phyloP scores from a whole-genome alignment of 2,797 vertebrate species.

The Kryptopterus vitreolus region DNA sequence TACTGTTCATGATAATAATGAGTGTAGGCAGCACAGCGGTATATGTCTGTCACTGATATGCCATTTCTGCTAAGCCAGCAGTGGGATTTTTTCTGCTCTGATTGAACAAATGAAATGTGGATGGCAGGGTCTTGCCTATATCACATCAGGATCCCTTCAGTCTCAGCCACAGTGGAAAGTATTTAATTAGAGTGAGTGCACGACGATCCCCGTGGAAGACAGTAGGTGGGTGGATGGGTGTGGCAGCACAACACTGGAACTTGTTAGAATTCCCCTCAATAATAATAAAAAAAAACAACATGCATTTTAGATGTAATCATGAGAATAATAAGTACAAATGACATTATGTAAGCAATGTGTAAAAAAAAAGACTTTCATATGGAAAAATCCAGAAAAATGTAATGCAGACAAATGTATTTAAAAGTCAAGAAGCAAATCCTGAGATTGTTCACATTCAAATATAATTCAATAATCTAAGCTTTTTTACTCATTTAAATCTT shows the following conservation, averaged over 20 bases:
- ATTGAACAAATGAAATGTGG: constrained; percentile 31
- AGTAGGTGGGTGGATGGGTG: not conserved
- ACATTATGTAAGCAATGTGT: not conserved
- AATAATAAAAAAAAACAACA: not conserved
- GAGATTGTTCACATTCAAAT: too few relatives aligned
- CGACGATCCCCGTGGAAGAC: not conserved
- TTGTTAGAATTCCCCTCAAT: not conserved
- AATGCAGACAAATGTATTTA: not conserved
- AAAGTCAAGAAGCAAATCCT: too few relatives aligned
- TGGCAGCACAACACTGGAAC: not conserved
- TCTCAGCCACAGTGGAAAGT: constrained; percentile 73
- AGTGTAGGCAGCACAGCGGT: constrained; percentile 19
- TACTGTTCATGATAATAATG: constrained; percentile 21
- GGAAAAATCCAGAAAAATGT: not conserved
- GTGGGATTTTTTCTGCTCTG: constrained; percentile 21
- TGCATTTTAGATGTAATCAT: not conserved
- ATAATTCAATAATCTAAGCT: too few relatives aligned
- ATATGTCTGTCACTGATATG: constrained; percentile 66
- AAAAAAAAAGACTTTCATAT: not conserved
- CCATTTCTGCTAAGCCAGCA: constrained; percentile 79
- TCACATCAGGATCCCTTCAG: constrained; percentile 50
- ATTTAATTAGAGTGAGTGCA: constrained; percentile 15
- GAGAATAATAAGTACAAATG: not conserved
- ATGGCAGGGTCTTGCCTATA: not conserved
- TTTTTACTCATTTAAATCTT: not conserved